Evolutionary conservation across 2,113 vertebrate genomes (phyloP), one percentile per base, ranked within the genome.

Genomic region (Copsychus sechellarum): DNA sequence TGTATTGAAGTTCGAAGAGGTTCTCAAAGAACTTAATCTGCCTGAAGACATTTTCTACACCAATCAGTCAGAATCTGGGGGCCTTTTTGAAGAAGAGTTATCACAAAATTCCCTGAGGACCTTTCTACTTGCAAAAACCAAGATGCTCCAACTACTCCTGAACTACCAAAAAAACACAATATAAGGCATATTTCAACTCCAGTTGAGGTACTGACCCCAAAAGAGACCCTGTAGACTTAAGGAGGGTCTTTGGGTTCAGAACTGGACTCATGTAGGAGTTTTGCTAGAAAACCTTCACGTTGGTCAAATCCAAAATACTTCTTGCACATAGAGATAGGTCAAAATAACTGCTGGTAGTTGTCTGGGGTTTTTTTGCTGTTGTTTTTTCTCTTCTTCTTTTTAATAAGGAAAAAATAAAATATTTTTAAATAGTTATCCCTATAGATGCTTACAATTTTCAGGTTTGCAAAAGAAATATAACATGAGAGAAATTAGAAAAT

Each of bases 311-410:
- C 26, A 47, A 80, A 95, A 72, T 47, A 67, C 5, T 89, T 51
- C 13, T 33, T 71, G 26, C 28, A n/a, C 4, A 11, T 12, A 47
- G 12, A 78, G 5, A 69, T 4, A 61, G 9, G 7, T 36, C 0
- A 9, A 73, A 83, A 69, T 76, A 86, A 45, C 12, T 40, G 6
- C 6, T 53, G 5, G 20, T 53, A 43, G 7, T 47, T n/a, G 5
- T 5, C 24, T 66, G 36, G 9, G 5, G 0, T 11, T 23, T 40
- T 45, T 45, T 34, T 5, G 0, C 4, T 21, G 3, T 2, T 14
- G 36, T 8, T 22, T 15, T 17, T 14, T 15, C 8, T 25, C 20
- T 15, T 12, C 22, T 23, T 15, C 9, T 64, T 76, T 77, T 14
- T 11, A 70, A 33, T 50, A 53, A 57, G 11, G 29, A 60, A 90